These are phyloP conservation scores for Trichosurus vulpecula DNA, from an alignment of 2,797 vertebrate species.

Conservation along the genomic window DNA sequence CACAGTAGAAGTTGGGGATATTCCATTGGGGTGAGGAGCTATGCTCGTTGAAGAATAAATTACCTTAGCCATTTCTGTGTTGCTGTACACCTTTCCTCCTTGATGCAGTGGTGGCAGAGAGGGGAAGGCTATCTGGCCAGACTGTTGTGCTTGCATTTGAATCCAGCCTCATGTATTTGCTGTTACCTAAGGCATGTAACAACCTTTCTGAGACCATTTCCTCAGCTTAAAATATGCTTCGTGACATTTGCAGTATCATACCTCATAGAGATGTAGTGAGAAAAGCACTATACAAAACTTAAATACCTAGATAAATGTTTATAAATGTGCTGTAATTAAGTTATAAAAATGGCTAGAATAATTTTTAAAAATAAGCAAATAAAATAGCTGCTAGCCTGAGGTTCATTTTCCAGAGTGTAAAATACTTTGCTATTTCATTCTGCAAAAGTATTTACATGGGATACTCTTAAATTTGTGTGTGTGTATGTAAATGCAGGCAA, in stretches of 20 bases:
- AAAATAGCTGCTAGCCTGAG: not conserved
- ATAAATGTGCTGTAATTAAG: not conserved
- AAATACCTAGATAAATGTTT: not conserved
- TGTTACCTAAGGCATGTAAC: not conserved
- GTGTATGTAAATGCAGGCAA: not conserved
- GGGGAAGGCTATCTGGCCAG: not conserved
- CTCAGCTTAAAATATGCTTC: not conserved
- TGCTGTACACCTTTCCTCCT: not conserved
- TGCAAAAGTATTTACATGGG: slow-evolving; percentile 1
- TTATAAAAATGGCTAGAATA: not conserved
- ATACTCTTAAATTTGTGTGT: not conserved
- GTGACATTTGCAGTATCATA: not conserved
- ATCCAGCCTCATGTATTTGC: not conserved
- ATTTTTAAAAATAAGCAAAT: not conserved
- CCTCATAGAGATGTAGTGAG: not conserved
- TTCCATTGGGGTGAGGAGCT: not conserved
- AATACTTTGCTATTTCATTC: not conserved
- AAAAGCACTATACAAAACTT: not conserved
- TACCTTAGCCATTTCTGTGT: not conserved
- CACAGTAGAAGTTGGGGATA: not conserved
- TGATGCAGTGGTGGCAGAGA: rapidly evolving
- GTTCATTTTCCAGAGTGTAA: slow-evolving; percentile 47
- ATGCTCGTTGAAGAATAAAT: not conserved
- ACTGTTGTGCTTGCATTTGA: not conserved
- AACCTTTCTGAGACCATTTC: not conserved